phyloP scores from a whole-genome alignment of 2,888 invertebrate genomes.

The Nymphalis c-album region DNA sequence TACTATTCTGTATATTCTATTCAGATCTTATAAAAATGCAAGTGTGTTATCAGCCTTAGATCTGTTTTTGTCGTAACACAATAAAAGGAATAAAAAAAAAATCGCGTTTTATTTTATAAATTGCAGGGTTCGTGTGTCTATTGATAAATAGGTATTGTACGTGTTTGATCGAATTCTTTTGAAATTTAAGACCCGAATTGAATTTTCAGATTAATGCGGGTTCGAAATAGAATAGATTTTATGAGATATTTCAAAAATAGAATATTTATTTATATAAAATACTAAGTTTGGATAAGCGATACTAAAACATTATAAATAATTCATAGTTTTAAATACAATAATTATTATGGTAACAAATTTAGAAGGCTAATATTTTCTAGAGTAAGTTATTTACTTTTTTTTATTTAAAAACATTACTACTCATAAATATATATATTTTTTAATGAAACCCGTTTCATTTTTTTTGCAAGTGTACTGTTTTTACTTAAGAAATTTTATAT shows the following conservation, averaged over 20 bases:
- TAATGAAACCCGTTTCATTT: too few species aligned
- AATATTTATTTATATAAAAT: not conserved
- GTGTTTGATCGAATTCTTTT: conserved; percentile 49
- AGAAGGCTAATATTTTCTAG: too few species aligned
- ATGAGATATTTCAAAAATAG: conserved; percentile 1
- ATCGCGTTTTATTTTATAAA: conserved; percentile 54
- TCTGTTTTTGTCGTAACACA: conserved; percentile 31
- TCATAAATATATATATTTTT: too few species aligned
- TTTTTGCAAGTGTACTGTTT: too few species aligned
- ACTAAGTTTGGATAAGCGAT: not conserved
- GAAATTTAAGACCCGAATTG: conserved; percentile 46
- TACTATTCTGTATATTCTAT: too few species aligned
- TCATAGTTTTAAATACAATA: too few species aligned
- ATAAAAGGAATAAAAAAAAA: conserved; percentile 33
- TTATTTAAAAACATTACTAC: too few species aligned
- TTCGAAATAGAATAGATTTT: not conserved
- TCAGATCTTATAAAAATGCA: not conserved
- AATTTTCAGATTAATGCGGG: conserved; percentile 44
- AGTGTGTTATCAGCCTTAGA: conserved; percentile 9
- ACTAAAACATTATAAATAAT: too few species aligned
- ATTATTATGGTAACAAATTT: too few species aligned
- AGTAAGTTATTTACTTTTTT: too few species aligned
- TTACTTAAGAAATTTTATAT: too few species aligned
- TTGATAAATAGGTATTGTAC: conserved; percentile 55
- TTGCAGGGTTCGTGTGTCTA: conserved; percentile 66